Percentiles rank a stretch among this genome's conserved stretches.
These are phyloP conservation scores for Stictocephala bisonia DNA, from an alignment of 2,888 invertebrate genomes.

Conservation along the genomic window DNA sequence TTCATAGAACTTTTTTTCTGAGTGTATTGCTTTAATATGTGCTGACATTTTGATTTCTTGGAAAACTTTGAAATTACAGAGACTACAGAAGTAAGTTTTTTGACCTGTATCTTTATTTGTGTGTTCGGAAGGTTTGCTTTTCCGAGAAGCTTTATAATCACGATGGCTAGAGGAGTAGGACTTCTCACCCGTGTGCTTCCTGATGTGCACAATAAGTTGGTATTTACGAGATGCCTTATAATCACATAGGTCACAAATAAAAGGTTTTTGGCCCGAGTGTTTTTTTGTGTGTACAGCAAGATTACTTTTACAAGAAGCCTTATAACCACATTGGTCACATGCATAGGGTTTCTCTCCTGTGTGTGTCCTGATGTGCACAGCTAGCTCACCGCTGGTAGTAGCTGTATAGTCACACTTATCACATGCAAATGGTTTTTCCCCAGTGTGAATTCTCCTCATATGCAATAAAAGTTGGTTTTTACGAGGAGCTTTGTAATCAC, in stretches of 20 bases:
- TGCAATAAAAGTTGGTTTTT: conserved; percentile 56
- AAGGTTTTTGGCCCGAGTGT: conserved; percentile 59
- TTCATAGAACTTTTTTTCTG: too few relatives aligned
- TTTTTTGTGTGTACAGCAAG: conserved; percentile 64
- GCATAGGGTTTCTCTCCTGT: conserved; percentile 64
- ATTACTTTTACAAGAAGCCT: conserved; percentile 64
- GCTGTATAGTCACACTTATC: conserved; percentile 43
- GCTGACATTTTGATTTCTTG: too few relatives aligned
- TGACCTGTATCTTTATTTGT: too few relatives aligned
- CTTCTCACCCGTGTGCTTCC: conserved; percentile 59
- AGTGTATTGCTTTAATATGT: too few relatives aligned
- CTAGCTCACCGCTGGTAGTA: neutral
- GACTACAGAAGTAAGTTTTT: too few relatives aligned
- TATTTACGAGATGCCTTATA: conserved; percentile 65
- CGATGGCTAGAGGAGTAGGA: too few relatives aligned
- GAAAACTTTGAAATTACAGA: too few relatives aligned
- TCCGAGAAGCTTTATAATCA: too few relatives aligned
- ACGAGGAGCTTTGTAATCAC: conserved; percentile 56
- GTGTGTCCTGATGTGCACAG: conserved; percentile 63
- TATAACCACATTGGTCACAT: conserved; percentile 63
- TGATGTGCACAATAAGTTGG: conserved; percentile 62
- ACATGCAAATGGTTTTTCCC: conserved; percentile 53
- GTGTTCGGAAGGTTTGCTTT: too few relatives aligned
- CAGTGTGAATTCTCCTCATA: conserved; percentile 59
- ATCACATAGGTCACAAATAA: conserved; percentile 64